These are phyloP conservation scores for Nesidiocoris tenuis DNA, from an alignment of 2,888 invertebrate genomes.

Conservation along the genomic window DNA sequence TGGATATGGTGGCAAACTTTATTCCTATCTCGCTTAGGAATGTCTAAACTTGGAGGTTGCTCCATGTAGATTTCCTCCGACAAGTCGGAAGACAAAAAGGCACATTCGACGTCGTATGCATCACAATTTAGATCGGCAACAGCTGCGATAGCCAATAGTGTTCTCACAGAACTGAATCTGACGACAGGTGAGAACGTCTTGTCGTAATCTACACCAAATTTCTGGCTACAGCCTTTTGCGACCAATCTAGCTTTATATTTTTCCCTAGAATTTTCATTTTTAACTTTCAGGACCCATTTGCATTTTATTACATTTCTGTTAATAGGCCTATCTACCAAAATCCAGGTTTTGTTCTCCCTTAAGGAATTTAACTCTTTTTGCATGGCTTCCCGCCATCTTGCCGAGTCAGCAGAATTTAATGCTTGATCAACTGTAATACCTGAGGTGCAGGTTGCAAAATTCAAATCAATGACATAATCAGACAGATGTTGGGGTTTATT, in stretches of 20 bases:
- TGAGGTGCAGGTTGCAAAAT: too few relatives aligned
- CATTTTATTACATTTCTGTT: background rate
- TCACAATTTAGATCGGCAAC: conserved; percentile 3
- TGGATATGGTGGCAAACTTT: conserved; percentile 46
- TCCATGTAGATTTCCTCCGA: too few relatives aligned
- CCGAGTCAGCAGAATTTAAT: too few relatives aligned
- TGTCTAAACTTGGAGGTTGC: conserved; percentile 35
- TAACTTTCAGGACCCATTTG: conserved; percentile 46
- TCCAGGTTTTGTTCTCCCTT: conserved; percentile 30
- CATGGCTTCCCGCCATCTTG: too few relatives aligned
- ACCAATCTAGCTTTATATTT: conserved; percentile 50
- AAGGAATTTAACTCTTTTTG: conserved; percentile 29
- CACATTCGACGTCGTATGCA: conserved; percentile 52
- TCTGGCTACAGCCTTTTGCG: conserved; percentile 51
- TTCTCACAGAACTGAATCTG: background rate
- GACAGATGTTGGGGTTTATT: too few relatives aligned
- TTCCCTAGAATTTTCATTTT: conserved; percentile 47
- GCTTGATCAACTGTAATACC: too few relatives aligned
- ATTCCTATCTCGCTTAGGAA: too few relatives aligned
- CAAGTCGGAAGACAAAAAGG: too few relatives aligned
- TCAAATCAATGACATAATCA: too few relatives aligned
- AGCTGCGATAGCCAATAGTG: background rate
- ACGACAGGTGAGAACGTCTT: conserved; percentile 48
- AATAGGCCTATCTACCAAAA: conserved; percentile 21
- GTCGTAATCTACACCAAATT: conserved; percentile 46